These are phyloP conservation scores for Halcyon smyrnensis DNA, from an alignment of 2,797 vertebrate species.

Conservation along the genomic window DNA sequence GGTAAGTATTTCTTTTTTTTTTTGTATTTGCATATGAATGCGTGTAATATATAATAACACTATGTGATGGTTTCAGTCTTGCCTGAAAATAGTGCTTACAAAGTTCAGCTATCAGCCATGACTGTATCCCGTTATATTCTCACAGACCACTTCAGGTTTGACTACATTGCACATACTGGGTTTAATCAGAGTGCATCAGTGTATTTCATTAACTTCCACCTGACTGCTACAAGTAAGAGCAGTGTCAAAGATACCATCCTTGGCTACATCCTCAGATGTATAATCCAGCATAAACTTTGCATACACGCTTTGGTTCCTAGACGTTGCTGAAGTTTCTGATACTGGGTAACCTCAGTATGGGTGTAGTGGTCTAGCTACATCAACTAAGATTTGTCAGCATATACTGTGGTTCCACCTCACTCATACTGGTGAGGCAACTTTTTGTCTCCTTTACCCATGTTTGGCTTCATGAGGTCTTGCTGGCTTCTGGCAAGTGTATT, in stretches of 20 bases:
- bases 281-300: neutral
- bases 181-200: neutral
- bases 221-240: neutral
- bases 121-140: neutral
- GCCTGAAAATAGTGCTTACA: neutral
- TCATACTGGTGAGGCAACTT: neutral
- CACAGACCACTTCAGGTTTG: neutral
- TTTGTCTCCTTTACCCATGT: neutral
- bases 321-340: neutral
- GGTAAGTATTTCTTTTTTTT: conserved; percentile 82
- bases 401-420: neutral
- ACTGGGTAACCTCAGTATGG: neutral
- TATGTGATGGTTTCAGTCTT: neutral
- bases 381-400: neutral
- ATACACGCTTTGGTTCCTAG: neutral
- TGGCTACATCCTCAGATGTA: neutral
- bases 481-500: neutral
- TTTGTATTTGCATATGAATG: neutral
- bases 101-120: neutral
- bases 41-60: neutral
- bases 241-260: neutral
- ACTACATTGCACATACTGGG: accelerated
- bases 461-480: neutral
- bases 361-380: neutral
- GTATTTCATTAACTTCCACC: neutral